Percentiles rank a stretch among this genome's conserved stretches.
Evolutionary conservation across 2,797 vertebrate species (phyloP).

Genomic region (Poeciliopsis infans): DNA sequence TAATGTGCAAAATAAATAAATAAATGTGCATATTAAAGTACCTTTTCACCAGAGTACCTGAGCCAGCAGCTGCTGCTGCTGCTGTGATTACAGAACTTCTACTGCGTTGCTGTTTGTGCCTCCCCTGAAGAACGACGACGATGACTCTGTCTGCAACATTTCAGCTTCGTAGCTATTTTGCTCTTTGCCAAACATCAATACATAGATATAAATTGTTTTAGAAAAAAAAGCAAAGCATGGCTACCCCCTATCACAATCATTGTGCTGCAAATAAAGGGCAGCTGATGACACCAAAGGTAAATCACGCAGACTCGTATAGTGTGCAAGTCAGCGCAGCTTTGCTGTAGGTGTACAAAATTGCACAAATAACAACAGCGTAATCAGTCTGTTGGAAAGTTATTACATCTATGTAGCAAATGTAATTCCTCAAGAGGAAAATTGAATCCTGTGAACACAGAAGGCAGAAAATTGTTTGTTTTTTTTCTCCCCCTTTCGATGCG

Average conservation of each 20-base stretch:
- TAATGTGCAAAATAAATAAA: background rate
- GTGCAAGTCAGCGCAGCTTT: constrained; percentile 3
- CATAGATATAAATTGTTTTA: constrained; percentile 13
- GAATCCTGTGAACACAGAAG: constrained; percentile 50
- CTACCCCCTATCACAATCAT: constrained; percentile 21
- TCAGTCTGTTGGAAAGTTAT: constrained; percentile 42
- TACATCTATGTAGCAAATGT: constrained; percentile 54
- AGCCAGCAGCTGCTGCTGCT: background rate
- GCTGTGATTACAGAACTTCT: constrained; percentile 49
- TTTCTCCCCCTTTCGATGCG: background rate
- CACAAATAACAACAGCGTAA: constrained; percentile 40
- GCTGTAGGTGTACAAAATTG: constrained; percentile 14
- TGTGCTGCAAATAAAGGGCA: constrained; percentile 11
- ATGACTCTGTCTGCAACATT: constrained; percentile 22
- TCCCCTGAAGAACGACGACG: constrained; percentile 57
- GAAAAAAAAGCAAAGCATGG: constrained; percentile 2
- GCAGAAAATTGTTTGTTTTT: constrained; percentile 49
- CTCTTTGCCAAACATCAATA: constrained; percentile 7
- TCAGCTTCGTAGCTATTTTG: constrained; percentile 14
- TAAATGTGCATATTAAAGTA: background rate
- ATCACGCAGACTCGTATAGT: constrained; percentile 9
- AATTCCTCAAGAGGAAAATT: constrained; percentile 65
- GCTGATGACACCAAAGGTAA: constrained; percentile 7
- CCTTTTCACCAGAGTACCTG: background rate
- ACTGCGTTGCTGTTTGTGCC: constrained; percentile 31